Conservation (phyloP, 2,888 invertebrate genomes). For the Platypus cylindrus region DNA sequence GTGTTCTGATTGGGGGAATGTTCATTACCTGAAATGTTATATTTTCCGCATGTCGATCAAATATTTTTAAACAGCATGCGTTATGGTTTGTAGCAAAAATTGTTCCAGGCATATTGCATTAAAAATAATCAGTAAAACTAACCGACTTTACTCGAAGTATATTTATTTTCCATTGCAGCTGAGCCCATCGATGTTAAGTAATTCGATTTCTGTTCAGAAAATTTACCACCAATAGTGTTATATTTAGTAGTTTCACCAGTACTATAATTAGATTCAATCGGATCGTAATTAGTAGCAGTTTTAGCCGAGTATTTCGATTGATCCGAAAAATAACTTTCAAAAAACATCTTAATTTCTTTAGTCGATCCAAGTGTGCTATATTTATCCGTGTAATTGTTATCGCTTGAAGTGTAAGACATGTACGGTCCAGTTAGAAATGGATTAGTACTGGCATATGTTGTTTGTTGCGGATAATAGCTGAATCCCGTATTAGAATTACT, state of each 20-base stretch:
- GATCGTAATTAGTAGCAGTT: conserved; percentile 22
- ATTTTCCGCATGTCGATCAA: too few species aligned
- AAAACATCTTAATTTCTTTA: conserved; percentile 27
- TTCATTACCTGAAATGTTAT: too few species aligned
- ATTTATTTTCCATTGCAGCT: conserved; percentile 23
- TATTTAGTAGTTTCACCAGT: conserved; percentile 25
- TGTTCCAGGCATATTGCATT: too few species aligned
- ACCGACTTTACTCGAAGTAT: conserved; percentile 23
- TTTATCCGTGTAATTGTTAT: conserved; percentile 26
- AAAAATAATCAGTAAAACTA: too few species aligned
- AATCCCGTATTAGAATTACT: conserved; percentile 29
- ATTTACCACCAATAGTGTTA: conserved; percentile 28
- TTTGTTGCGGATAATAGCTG: conserved; percentile 26
- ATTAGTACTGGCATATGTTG: conserved; percentile 42
- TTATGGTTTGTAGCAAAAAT: too few species aligned
- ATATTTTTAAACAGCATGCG: too few species aligned
- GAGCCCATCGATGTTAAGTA: conserved; percentile 27
- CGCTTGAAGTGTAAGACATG: conserved; percentile 30
- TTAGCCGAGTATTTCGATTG: conserved; percentile 25
- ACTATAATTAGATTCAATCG: conserved; percentile 18
- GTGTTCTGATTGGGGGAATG: too few species aligned
- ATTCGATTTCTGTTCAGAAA: conserved; percentile 25
- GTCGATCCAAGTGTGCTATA: conserved; percentile 32
- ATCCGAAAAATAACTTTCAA: conserved; percentile 28
- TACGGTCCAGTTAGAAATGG: conserved; percentile 44